These are phyloP conservation scores for Ladona fulva DNA, from an alignment of 1,140 invertebrate species.

Conservation along the genomic window DNA sequence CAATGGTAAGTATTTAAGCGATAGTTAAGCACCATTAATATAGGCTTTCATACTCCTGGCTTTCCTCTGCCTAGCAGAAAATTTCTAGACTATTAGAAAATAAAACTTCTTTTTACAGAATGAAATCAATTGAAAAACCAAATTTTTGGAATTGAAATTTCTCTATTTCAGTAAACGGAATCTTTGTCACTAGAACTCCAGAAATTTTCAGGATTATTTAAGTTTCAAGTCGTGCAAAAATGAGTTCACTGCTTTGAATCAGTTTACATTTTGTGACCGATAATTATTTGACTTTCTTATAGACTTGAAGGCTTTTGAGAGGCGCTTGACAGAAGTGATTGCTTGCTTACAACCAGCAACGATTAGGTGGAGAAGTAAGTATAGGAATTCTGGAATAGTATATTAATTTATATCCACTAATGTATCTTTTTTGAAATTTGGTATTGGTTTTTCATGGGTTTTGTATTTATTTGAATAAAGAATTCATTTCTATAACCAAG, in stretches of 20 bases:
- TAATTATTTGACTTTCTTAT: slow-evolving; percentile 33
- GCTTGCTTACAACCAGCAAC: slow-evolving; percentile 84
- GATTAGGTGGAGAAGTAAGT: slow-evolving; percentile 83
- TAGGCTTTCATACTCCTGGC: background rate
- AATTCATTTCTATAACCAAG: too few species aligned
- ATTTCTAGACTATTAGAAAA: background rate
- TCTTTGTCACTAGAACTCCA: too few species aligned
- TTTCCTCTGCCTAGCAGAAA: background rate
- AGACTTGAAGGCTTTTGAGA: slow-evolving; percentile 96
- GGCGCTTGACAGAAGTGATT: slow-evolving; percentile 92
- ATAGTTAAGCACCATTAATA: background rate
- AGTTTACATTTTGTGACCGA: background rate
- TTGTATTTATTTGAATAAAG: too few species aligned
- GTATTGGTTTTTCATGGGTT: too few species aligned
- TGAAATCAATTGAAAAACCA: too few species aligned
- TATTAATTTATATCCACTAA: too few species aligned
- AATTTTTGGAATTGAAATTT: too few species aligned
- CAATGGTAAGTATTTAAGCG: background rate
- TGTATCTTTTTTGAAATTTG: too few species aligned
- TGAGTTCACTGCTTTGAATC: too few species aligned
- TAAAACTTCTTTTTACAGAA: background rate
- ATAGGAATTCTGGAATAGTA: background rate
- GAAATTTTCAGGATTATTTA: too few species aligned
- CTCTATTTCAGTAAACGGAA: too few species aligned
- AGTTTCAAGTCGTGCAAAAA: too few species aligned